phyloP scores from a whole-genome alignment of 2,888 invertebrate genomes.

The Pantelozetes paolii region DNA sequence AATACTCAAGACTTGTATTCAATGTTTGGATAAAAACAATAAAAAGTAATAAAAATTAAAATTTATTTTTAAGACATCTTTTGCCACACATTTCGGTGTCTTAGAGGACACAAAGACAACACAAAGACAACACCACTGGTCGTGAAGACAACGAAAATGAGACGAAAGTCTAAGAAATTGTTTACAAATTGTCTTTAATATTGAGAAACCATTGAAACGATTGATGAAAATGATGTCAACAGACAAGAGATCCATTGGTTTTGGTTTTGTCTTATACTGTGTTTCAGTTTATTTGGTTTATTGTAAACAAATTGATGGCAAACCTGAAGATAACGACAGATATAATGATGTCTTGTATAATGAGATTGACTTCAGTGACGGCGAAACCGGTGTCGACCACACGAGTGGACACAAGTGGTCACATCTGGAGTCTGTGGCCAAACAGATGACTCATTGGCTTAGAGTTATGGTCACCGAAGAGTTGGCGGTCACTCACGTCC shows the following conservation, averaged over 20 bases:
- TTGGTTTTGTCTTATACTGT: too few relatives aligned
- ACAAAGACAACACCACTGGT: too few relatives aligned
- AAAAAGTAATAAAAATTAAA: conserved; percentile 19
- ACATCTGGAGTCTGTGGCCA: conserved; percentile 26
- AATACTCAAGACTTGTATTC: background rate
- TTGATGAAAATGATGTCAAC: too few relatives aligned
- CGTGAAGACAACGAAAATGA: too few relatives aligned
- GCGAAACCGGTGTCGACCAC: background rate
- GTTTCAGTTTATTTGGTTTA: too few relatives aligned
- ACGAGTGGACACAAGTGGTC: background rate
- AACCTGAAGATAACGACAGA: background rate
- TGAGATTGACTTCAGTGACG: background rate
- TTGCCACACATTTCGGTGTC: too few relatives aligned
- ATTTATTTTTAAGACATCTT: background rate
- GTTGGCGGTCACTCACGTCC: conserved; percentile 54
- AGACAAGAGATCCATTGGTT: too few relatives aligned
- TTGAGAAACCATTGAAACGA: too few relatives aligned
- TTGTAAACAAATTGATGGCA: too few relatives aligned
- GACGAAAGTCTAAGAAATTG: too few relatives aligned
- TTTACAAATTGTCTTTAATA: too few relatives aligned
- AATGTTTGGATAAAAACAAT: background rate
- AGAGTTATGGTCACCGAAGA: conserved; percentile 51
- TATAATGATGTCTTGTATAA: background rate
- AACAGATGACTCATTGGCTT: conserved; percentile 26
- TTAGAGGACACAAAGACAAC: too few relatives aligned